Conservation (phyloP, 2,797 vertebrate species). For the Myotis pilosus region DNA sequence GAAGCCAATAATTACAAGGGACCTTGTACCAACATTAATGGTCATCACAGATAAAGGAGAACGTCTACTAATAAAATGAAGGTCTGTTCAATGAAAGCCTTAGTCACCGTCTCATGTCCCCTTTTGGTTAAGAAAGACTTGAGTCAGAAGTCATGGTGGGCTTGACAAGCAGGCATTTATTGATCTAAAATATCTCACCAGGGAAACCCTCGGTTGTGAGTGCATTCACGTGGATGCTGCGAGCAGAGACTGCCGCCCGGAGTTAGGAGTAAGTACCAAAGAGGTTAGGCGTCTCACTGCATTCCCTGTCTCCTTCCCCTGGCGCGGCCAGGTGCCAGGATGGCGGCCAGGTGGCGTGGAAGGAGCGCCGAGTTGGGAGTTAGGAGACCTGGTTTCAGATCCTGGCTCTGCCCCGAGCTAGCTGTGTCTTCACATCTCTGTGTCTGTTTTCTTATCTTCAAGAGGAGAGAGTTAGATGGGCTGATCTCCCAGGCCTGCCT, state of each 20-base stretch:
- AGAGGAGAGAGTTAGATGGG: neutral
- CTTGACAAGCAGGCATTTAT: constrained; percentile 70
- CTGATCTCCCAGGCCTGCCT: neutral
- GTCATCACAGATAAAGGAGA: neutral
- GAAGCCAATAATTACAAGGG: neutral
- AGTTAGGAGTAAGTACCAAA: constrained; percentile 80
- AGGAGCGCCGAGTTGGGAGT: neutral
- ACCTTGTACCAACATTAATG: neutral
- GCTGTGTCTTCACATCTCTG: neutral
- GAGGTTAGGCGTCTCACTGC: constrained; percentile 22
- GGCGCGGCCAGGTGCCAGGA: neutral
- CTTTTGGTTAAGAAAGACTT: constrained; percentile 50
- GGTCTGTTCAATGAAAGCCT: neutral
- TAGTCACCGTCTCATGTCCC: neutral
- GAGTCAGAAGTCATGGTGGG: constrained; percentile 68
- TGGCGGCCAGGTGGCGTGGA: neutral
- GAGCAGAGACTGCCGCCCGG: constrained; percentile 73
- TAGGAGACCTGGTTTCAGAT: neutral
- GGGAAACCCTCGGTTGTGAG: constrained; percentile 78
- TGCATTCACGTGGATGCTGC: constrained; percentile 76
- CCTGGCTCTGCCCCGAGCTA: neutral
- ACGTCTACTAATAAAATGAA: neutral
- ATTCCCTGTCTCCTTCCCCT: neutral
- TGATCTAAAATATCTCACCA: constrained; percentile 77
- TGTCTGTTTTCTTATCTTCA: neutral